Base-by-base conservation (phyloP, 2,113 vertebrate species). In the Xenus cinereus region DNA sequence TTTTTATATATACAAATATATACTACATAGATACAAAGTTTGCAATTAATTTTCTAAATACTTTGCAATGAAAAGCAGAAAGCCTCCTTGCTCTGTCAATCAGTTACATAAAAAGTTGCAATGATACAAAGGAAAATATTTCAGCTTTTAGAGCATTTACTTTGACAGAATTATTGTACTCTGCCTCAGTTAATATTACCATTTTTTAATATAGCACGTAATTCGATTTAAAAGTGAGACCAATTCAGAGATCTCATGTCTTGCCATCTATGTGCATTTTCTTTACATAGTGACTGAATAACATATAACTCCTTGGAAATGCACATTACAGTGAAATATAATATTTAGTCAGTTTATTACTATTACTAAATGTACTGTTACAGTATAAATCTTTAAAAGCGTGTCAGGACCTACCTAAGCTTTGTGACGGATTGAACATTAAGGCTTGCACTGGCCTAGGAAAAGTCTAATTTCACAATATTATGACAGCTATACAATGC, bases 401-500 rank as follows among this genome's bases (percentile, higher is more conserved):
- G 2, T 48, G 83, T 84, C 95, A 92, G 76, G 73, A 20, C 68
- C 80, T 68, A 97, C 94, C 95, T 95, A 78, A 87, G 90, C 88
- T 87, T 93, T 92, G 73, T 94, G 96, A 95, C 0, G 2, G 90
- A 97, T 92, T 92, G 83, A 96, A 50, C 35, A 13, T 71, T 88
- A 96, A 94, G 73, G 73, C 66, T 89, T 92, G 76, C 79, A 68
- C 26, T 78, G 79, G 90, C 79, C 88, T 16, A 87, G 73, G 64
- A 92, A 95, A 88, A 95, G 82, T 90, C 76, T 93, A 22, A 93
- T 95, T 95, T 93, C 88, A 90, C 88, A 93, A 78, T 78, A 84
- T 89, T 92, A 75, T 84, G 73, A 94, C 92, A 95, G 88, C 68
- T 68, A 46, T 53, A 90, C 83, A 92, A 75, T 37, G 73, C 84